Conservation (phyloP, 1,140 invertebrate species). For the Portunus trituberculatus region DNA sequence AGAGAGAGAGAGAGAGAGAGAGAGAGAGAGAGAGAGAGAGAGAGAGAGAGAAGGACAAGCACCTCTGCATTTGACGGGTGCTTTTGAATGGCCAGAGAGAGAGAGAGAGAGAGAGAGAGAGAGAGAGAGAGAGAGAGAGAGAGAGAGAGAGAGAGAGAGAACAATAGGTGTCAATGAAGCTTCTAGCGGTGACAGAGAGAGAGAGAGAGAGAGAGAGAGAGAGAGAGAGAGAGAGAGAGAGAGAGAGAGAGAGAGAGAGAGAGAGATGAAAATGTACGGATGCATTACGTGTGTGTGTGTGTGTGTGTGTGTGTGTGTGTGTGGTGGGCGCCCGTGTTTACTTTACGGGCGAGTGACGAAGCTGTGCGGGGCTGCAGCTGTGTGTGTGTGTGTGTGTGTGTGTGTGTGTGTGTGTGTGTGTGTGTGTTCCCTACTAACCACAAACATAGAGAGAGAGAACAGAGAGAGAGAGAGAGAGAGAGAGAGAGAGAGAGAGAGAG, state of each 20-base stretch:
- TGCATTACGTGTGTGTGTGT: too few species aligned
- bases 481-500: slow-evolving; percentile 30
- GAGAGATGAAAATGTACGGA: too few species aligned
- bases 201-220: background rate
- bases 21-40: too few species aligned
- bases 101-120: background rate
- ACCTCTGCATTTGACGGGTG: background rate
- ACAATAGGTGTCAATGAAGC: too few species aligned
- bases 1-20: background rate
- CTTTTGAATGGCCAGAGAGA: background rate
- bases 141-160: background rate
- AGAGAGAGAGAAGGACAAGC: background rate
- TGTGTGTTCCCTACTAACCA: too few species aligned
- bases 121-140: background rate
- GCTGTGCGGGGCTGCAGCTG: too few species aligned
- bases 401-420: too few species aligned
- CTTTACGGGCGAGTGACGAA: too few species aligned
- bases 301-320: too few species aligned
- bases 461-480: background rate
- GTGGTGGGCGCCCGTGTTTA: too few species aligned
- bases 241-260: slow-evolving; percentile 20
- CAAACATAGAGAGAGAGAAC: too few species aligned
- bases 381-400: too few species aligned
- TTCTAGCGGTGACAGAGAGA: background rate
- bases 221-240: background rate